These are phyloP conservation scores for Bombus superbus DNA, from an alignment of 1,140 invertebrate species.

Conservation along the genomic window DNA sequence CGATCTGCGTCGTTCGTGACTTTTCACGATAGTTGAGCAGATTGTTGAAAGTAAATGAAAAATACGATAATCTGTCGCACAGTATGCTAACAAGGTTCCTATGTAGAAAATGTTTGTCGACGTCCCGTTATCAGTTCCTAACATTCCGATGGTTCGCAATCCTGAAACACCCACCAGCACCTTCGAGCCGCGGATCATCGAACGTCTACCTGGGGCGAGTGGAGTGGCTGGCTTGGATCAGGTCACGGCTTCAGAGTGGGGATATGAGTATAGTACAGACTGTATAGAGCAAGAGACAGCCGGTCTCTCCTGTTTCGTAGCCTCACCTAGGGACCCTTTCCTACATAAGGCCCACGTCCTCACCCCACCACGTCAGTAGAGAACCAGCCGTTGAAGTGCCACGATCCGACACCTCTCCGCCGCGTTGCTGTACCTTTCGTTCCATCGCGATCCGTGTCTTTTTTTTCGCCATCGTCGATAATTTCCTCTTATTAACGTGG, in stretches of 20 bases:
- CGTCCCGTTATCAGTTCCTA: conserved; percentile 15
- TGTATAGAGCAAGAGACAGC: conserved; percentile 33
- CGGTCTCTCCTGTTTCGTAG: conserved; percentile 66
- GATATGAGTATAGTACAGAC: conserved; percentile 35
- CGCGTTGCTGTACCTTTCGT: conserved; percentile 9
- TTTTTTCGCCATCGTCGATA: neutral
- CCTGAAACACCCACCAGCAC: conserved; percentile 34
- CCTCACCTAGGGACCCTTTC: conserved; percentile 68
- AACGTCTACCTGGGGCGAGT: conserved; percentile 68
- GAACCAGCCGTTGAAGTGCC: conserved; percentile 68
- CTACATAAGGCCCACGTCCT: conserved; percentile 80
- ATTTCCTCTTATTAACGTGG: neutral
- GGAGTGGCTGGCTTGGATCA: conserved; percentile 68
- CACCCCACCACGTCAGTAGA: conserved; percentile 75
- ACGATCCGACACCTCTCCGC: conserved; percentile 58
- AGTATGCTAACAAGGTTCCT: neutral
- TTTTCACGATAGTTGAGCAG: too few relatives aligned
- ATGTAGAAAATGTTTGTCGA: neutral
- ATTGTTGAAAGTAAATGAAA: too few relatives aligned
- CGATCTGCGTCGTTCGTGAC: too few relatives aligned
- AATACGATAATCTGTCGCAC: neutral
- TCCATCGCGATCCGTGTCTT: conserved; percentile 8
- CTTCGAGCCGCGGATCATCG: conserved; percentile 47
- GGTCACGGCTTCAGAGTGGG: conserved; percentile 55
- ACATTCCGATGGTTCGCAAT: conserved; percentile 18